These are phyloP conservation scores for Drosophila chauvacae DNA, from an alignment of 1,140 invertebrate species.

Conservation along the genomic window DNA sequence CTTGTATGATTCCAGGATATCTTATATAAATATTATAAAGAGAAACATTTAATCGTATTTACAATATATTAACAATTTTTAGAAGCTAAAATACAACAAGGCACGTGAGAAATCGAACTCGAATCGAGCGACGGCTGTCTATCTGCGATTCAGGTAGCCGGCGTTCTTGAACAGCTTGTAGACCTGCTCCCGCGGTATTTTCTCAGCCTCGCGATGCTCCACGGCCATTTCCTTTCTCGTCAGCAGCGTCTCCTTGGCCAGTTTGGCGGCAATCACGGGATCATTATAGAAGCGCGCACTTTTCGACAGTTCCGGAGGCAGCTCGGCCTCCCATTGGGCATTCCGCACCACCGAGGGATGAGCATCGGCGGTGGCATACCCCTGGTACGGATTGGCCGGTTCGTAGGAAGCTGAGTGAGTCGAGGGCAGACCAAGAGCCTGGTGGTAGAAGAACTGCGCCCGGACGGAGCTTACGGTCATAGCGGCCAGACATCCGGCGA, in stretches of 20 bases:
- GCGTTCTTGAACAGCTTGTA: conserved; percentile 90
- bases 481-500: conserved; percentile 40
- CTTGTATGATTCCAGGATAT: conserved; percentile 10
- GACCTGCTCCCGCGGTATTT: conserved; percentile 90
- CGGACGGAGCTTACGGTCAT: conserved; percentile 31
- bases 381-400: conserved; percentile 58
- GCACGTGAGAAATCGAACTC: conserved; percentile 36
- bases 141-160: conserved; percentile 86
- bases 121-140: conserved; percentile 11
- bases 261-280: conserved; percentile 88
- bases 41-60: conserved; percentile 51
- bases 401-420: conserved; percentile 28
- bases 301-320: conserved; percentile 88
- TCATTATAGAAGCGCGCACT: conserved; percentile 89
- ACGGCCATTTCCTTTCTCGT: conserved; percentile 90
- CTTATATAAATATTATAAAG: conserved; percentile 8
- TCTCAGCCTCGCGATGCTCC: conserved; percentile 90
- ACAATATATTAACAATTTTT: conserved; percentile 70
- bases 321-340: conserved; percentile 86
- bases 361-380: conserved; percentile 78
- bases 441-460: conserved; percentile 76
- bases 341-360: conserved; percentile 87
- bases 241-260: conserved; percentile 91
- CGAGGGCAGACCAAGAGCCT: conserved; percentile 42
- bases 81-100: conserved; percentile 75